These are phyloP conservation scores for Sigmodon hispidus DNA, from an alignment of 2,113 vertebrate genomes.

Conservation along the genomic window DNA sequence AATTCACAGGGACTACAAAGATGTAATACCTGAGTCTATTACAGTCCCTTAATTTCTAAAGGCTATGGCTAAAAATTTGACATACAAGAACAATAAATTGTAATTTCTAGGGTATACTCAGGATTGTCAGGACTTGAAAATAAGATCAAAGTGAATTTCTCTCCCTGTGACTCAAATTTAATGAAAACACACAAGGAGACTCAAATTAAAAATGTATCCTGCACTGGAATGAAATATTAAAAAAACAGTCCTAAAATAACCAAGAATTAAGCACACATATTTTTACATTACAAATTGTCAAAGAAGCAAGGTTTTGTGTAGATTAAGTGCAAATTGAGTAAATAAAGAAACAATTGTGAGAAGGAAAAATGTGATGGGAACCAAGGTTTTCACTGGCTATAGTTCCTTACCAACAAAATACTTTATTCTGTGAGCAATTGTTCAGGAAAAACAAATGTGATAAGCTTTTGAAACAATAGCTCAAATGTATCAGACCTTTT, in stretches of 20 bases:
- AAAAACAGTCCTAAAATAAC: constrained; percentile 47
- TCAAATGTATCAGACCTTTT: neutral
- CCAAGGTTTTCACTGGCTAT: neutral
- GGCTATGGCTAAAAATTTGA: neutral
- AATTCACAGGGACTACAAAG: neutral
- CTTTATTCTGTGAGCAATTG: constrained; percentile 29
- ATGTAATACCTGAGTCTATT: neutral
- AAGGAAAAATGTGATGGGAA: constrained; percentile 38
- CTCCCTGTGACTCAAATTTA: constrained; percentile 30
- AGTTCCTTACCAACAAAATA: neutral
- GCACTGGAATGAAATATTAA: constrained; percentile 43
- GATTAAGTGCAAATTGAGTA: constrained; percentile 27
- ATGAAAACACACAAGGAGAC: neutral
- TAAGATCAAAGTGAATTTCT: constrained; percentile 34
- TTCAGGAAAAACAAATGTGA: constrained; percentile 40
- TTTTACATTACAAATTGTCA: constrained; percentile 51
- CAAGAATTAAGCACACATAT: constrained; percentile 24
- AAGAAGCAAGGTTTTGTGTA: constrained; percentile 24
- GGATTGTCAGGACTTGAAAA: constrained; percentile 29
- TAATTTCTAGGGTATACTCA: neutral
- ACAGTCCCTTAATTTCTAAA: neutral
- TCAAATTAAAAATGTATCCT: constrained; percentile 45
- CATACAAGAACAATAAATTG: neutral
- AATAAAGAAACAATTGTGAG: constrained; percentile 30
- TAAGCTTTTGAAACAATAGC: constrained; percentile 30